These are phyloP conservation scores for Criorhina ranunculi DNA, from an alignment of 2,888 invertebrate species.

Conservation along the genomic window DNA sequence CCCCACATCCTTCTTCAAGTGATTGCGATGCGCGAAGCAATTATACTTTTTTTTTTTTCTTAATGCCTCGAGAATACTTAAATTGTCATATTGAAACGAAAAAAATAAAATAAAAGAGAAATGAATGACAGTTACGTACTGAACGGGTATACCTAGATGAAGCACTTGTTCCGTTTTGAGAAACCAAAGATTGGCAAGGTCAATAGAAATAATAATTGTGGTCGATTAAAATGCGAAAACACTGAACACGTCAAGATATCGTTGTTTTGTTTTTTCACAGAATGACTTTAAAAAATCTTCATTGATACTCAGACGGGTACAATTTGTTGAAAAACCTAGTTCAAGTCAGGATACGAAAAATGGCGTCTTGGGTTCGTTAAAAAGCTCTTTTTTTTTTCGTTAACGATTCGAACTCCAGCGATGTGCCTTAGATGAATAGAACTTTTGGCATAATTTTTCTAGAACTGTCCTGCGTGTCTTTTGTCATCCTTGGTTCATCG, in stretches of 20 bases:
- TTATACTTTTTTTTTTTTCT: conserved; percentile 23
- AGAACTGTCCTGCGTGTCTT: too few relatives aligned
- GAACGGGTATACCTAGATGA: not conserved
- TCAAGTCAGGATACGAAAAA: too few relatives aligned
- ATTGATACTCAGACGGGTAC: too few relatives aligned
- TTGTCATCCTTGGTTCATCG: too few relatives aligned
- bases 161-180: conserved; percentile 26
- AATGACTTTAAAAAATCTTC: not conserved
- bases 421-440: too few relatives aligned
- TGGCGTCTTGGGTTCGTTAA: too few relatives aligned
- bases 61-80: conserved; percentile 42
- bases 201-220: conserved; percentile 19
- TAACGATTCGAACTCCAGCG: too few relatives aligned
- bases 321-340: too few relatives aligned
- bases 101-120: not conserved
- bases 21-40: conserved; percentile 27
- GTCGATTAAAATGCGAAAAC: conserved; percentile 8
- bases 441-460: too few relatives aligned
- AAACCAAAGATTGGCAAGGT: conserved; percentile 16
- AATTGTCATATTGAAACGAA: conserved; percentile 15
- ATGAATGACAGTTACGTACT: conserved; percentile 24
- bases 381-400: too few relatives aligned
- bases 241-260: not conserved
- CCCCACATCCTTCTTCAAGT: conserved; percentile 37
- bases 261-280: not conserved